These are phyloP conservation scores for Listrodromus nycthemerus DNA, from an alignment of 2,888 invertebrate species.

Conservation along the genomic window DNA sequence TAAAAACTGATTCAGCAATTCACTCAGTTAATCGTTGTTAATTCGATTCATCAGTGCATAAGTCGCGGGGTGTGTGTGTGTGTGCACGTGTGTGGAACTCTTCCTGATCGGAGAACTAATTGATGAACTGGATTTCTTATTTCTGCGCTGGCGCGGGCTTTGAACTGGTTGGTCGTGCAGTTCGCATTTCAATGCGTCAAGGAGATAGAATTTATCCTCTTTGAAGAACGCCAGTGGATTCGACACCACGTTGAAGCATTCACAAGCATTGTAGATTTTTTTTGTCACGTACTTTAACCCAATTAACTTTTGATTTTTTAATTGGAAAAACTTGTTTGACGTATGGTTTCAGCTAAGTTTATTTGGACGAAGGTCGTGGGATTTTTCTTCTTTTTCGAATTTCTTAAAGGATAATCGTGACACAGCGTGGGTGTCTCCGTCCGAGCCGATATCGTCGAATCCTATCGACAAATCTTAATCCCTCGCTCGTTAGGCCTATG, in stretches of 20 bases:
- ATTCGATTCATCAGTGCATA: constrained; percentile 31
- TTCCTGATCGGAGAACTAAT: constrained; percentile 49
- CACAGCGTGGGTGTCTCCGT: constrained; percentile 69
- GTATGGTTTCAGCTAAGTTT: not conserved
- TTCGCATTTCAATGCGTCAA: not conserved
- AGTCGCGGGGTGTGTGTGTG: not conserved
- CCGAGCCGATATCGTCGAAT: constrained; percentile 71
- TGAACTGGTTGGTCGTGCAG: not conserved
- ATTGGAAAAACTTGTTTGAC: not conserved
- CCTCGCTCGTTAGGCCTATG: constrained; percentile 79
- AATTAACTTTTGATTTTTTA: not conserved
- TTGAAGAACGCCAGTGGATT: not conserved
- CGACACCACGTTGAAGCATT: not conserved
- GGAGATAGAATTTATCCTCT: constrained; percentile 1
- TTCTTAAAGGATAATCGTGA: constrained; percentile 44
- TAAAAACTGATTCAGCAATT: constrained; percentile 57
- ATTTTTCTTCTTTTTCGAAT: constrained; percentile 4
- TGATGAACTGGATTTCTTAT: constrained; percentile 45
- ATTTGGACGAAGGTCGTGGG: constrained; percentile 10
- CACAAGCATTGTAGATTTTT: not conserved
- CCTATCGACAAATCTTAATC: constrained; percentile 78
- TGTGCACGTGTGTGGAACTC: constrained; percentile 15
- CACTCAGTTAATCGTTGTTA: constrained; percentile 47
- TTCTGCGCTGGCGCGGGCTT: constrained; percentile 1
- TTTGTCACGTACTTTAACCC: not conserved